These are phyloP conservation scores for Sphaerodactylus townsendi DNA, from an alignment of 2,113 vertebrate species.

Conservation along the genomic window DNA sequence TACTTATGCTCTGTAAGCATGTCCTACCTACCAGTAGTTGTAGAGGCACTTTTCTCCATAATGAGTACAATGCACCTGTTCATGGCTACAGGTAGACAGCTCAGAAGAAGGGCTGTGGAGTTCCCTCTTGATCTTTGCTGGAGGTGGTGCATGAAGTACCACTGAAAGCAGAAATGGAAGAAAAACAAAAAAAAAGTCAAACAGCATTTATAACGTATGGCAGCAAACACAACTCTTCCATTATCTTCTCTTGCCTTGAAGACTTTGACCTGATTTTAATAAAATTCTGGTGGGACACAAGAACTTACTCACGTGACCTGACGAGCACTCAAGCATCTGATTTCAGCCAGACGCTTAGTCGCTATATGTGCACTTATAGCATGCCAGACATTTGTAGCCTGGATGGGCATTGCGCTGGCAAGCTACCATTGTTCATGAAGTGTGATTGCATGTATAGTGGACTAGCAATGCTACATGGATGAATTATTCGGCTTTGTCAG, in stretches of 20 bases:
- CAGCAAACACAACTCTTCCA: neutral
- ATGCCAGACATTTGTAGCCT: no score
- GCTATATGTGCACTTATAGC: no score
- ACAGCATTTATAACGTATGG: neutral
- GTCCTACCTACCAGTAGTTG: constrained; percentile 89
- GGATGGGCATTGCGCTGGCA: no score
- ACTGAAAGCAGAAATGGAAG: constrained; percentile 72
- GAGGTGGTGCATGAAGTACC: constrained; percentile 94
- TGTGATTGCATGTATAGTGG: no score
- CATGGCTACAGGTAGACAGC: constrained; percentile 87
- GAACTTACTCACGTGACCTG: no score
- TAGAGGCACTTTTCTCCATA: constrained; percentile 99
- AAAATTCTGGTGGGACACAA: no score
- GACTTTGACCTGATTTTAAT: no score
- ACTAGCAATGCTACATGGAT: no score
- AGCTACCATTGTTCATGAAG: no score
- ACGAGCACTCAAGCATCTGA: no score
- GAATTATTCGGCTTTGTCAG: no score
- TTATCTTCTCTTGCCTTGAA: neutral
- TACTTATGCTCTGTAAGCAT: rapidly evolving
- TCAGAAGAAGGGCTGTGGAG: constrained; percentile 87
- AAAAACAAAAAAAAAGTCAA: neutral
- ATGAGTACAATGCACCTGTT: constrained; percentile 84
- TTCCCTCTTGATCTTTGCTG: constrained; percentile 94
- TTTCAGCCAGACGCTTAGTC: no score